These are phyloP conservation scores for Hirundichthys speculiger DNA, from an alignment of 2,113 vertebrate species.

Conservation along the genomic window DNA sequence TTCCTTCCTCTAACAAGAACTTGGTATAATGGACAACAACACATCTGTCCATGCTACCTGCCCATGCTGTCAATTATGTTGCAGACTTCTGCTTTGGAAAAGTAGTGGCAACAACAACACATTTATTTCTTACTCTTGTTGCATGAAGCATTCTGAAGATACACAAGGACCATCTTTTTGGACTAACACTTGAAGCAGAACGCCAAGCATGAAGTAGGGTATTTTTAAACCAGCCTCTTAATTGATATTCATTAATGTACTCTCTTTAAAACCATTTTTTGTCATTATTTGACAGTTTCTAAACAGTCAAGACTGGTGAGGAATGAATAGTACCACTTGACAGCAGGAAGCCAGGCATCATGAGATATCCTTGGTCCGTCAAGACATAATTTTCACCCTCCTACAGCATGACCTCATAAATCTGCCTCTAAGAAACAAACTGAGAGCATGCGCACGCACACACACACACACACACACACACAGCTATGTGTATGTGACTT, in stretches of 20 bases:
- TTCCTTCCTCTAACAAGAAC: no score
- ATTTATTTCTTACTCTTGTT: neutral
- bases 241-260: no score
- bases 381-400: conserved; percentile 54
- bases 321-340: conserved; percentile 13
- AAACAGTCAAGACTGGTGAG: neutral
- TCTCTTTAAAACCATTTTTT: no score
- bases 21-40: no score
- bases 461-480: neutral
- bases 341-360: conserved; percentile 25
- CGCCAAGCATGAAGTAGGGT: no score
- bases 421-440: conserved; percentile 55
- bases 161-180: neutral
- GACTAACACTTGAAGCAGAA: no score
- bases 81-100: neutral
- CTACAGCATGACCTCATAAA: conserved; percentile 60
- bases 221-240: no score
- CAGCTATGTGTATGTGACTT: neutral
- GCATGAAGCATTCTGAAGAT: neutral
- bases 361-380: conserved; percentile 42
- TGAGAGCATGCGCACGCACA: conserved; percentile 9
- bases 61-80: no score
- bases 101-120: neutral
- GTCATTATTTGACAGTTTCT: neutral
- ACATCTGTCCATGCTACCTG: no score